These are phyloP conservation scores for Dallia pectoralis DNA, from an alignment of 2,797 vertebrate species.

Conservation along the genomic window DNA sequence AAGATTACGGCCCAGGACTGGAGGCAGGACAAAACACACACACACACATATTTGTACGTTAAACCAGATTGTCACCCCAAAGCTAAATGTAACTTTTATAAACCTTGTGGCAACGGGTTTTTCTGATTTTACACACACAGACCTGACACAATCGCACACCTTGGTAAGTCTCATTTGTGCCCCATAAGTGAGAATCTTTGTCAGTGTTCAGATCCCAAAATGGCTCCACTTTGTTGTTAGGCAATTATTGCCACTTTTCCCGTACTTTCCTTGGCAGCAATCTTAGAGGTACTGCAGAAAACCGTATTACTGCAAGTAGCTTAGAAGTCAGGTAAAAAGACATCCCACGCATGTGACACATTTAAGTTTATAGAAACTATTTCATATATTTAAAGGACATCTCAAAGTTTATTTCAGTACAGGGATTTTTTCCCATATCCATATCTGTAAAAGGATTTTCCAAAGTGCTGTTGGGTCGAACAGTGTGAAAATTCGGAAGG, in stretches of 20 bases:
- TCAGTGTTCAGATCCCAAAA: background rate
- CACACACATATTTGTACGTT: background rate
- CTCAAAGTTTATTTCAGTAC: background rate
- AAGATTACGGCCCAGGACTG: slow-evolving; percentile 54
- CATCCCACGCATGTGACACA: background rate
- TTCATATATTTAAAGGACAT: background rate
- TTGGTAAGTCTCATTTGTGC: too few relatives aligned
- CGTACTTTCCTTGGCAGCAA: background rate
- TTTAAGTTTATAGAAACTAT: background rate
- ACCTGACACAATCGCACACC: background rate
- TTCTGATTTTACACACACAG: background rate
- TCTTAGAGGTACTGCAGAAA: background rate
- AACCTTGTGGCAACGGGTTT: too few relatives aligned
- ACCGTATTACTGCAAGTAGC: background rate
- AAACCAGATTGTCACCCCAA: too few relatives aligned
- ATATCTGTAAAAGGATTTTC: background rate
- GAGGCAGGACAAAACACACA: background rate
- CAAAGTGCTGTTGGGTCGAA: background rate
- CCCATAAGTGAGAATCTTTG: background rate
- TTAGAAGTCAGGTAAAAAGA: background rate
- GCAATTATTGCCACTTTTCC: background rate
- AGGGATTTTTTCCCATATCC: background rate
- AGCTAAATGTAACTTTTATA: too few relatives aligned
- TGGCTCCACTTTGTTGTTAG: background rate
- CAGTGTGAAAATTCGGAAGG: background rate